Evolutionary conservation across 2,113 vertebrate genomes (phyloP).

Genomic region (Rattus rattus): DNA sequence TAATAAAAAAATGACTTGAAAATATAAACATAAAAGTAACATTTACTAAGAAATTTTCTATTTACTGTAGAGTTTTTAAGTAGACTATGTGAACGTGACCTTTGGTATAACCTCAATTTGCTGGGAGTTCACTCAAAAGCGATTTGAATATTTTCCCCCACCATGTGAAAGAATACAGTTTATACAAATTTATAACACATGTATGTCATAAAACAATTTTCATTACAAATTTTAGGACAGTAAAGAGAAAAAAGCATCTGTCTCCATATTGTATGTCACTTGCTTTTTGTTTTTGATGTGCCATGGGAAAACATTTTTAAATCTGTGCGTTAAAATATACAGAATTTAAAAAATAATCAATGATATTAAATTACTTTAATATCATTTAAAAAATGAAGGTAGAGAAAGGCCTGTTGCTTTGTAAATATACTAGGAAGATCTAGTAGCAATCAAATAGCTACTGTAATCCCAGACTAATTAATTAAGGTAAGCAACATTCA

Average conservation of each 20-base stretch:
- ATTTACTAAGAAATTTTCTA: background rate
- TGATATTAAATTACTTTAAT: background rate
- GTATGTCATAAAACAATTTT: background rate
- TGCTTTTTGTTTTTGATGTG: background rate
- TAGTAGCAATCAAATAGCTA: background rate
- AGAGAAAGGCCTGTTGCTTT: background rate
- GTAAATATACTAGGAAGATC: background rate
- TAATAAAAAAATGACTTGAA: background rate
- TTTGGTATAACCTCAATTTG: background rate
- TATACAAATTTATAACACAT: background rate
- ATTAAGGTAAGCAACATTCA: background rate
- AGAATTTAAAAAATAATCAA: background rate
- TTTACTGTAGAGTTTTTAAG: background rate
- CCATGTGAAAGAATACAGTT: background rate
- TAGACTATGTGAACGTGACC: background rate
- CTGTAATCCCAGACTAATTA: background rate
- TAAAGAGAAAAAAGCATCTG: background rate
- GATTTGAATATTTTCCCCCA: background rate
- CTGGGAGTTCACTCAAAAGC: background rate
- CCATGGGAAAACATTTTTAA: background rate
- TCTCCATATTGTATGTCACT: background rate
- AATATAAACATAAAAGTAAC: background rate
- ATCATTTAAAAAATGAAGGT: background rate
- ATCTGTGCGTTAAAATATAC: conserved; percentile 13
- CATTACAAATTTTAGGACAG: background rate